Conservation (phyloP, 2,113 vertebrate genomes). For the Sinocyclocheilus rhinocerous region DNA sequence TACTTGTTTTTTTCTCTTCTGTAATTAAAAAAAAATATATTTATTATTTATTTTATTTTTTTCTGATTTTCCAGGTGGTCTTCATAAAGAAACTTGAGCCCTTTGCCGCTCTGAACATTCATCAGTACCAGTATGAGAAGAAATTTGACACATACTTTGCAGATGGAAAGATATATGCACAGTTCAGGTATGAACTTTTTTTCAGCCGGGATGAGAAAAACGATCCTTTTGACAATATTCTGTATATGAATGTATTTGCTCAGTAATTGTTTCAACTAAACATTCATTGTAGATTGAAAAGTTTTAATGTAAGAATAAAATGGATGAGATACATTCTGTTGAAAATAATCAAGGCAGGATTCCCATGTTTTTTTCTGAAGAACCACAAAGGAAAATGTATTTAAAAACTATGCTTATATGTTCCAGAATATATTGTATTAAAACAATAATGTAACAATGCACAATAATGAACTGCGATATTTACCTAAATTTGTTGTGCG, state of each 20-base stretch:
- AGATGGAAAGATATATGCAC: slow-evolving; percentile 81
- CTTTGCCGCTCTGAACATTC: slow-evolving; percentile 81
- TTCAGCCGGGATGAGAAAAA: neutral
- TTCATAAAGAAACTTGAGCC: slow-evolving; percentile 84
- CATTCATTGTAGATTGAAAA: neutral
- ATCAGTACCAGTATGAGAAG: slow-evolving; percentile 87
- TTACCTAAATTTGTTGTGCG: neutral
- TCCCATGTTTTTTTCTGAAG: neutral
- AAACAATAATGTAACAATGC: neutral
- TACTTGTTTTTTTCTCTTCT: neutral
- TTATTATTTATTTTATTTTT: too few species aligned
- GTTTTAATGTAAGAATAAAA: too few species aligned
- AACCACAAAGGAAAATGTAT: neutral
- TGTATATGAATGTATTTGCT: neutral
- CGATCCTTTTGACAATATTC: neutral
- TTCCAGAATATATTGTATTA: neutral
- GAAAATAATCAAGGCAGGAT: neutral
- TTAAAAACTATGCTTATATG: neutral
- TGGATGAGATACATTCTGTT: neutral
- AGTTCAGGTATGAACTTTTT: slow-evolving; percentile 82
- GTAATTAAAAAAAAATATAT: neutral
- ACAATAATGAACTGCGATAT: neutral
- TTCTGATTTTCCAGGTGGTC: slow-evolving; percentile 80
- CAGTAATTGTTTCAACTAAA: neutral
- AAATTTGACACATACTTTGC: slow-evolving; percentile 89